Evolutionary conservation across 1,140 invertebrate genomes (phyloP), one percentile per base, ranked within the genome.

Genomic region (Polypedilum vanderplanki): DNA sequence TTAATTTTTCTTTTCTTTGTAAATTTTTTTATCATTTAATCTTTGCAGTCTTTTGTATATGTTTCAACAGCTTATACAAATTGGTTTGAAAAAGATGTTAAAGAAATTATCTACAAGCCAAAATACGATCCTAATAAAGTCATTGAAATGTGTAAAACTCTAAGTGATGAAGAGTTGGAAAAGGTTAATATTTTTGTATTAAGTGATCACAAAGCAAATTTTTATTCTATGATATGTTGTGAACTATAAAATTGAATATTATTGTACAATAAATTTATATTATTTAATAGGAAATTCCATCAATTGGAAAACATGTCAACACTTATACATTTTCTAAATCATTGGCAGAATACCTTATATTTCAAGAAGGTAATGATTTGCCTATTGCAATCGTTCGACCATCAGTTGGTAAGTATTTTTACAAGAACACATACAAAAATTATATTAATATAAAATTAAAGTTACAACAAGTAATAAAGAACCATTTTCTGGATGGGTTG

Each of bases 401-500:
- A 1, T 86, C 87, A 15, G 88, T 90, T 9, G 90, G 90, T 57
- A 96, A 93, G 93, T 88, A 92, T 57, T 93, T 95, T 81, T n/a
- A n/a, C n/a, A n/a, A n/a, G n/a, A n/a, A n/a, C n/a, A n/a, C n/a
- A n/a, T n/a, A n/a, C n/a, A n/a, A n/a, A n/a, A n/a, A n/a, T n/a
- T n/a, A n/a, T n/a, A n/a, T n/a, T n/a, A n/a, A n/a, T n/a, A n/a
- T n/a, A n/a, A n/a, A n/a, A n/a, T n/a, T n/a, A n/a, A n/a, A n/a
- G n/a, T n/a, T n/a, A n/a, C n/a, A n/a, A n/a, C n/a, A n/a, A n/a
- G n/a, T n/a, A n/a, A n/a, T n/a, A n/a, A n/a, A n/a, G n/a, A n/a
- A n/a, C n/a, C n/a, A n/a, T n/a, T n/a, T n/a, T n/a, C n/a, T n/a
- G n/a, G n/a, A n/a, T n/a, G n/a, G n/a, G n/a, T n/a, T n/a, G n/a